Percentiles rank a stretch among this genome's conserved stretches.
These are phyloP conservation scores for Tor tambroides DNA, from an alignment of 2,113 vertebrate genomes.

Conservation along the genomic window DNA sequence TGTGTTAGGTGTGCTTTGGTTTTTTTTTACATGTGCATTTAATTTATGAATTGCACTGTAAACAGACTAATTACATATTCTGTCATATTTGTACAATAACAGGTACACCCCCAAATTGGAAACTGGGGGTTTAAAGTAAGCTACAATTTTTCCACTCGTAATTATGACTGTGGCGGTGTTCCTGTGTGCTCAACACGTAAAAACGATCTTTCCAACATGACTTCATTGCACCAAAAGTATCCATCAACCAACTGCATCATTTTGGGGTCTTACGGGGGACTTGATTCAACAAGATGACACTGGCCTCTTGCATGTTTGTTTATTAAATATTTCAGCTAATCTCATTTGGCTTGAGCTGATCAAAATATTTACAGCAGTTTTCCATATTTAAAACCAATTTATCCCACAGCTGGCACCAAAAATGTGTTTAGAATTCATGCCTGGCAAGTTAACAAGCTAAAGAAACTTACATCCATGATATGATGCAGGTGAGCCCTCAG, in stretches of 20 bases:
- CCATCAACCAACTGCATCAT: neutral
- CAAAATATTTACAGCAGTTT: neutral
- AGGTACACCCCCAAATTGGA: too few relatives aligned
- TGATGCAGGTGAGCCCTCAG: conserved; percentile 95
- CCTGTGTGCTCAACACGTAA: too few relatives aligned
- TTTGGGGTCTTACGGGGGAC: neutral
- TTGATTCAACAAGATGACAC: neutral
- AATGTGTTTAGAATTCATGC: neutral
- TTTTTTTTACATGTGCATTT: too few relatives aligned
- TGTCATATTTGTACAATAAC: too few relatives aligned
- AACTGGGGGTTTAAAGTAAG: too few relatives aligned
- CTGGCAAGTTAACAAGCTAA: neutral
- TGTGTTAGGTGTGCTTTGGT: too few relatives aligned
- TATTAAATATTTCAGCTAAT: neutral
- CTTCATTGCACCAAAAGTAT: too few relatives aligned
- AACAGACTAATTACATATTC: too few relatives aligned
- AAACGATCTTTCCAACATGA: too few relatives aligned
- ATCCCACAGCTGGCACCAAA: neutral
- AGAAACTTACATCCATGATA: conserved; percentile 96
- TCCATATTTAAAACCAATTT: neutral
- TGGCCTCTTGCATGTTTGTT: neutral
- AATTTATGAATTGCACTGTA: too few relatives aligned
- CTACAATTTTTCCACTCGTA: too few relatives aligned
- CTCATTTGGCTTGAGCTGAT: neutral
- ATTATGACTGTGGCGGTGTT: too few relatives aligned